Base-by-base conservation (phyloP, 2,113 vertebrate genomes). In the Microcebus tavaratra region DNA sequence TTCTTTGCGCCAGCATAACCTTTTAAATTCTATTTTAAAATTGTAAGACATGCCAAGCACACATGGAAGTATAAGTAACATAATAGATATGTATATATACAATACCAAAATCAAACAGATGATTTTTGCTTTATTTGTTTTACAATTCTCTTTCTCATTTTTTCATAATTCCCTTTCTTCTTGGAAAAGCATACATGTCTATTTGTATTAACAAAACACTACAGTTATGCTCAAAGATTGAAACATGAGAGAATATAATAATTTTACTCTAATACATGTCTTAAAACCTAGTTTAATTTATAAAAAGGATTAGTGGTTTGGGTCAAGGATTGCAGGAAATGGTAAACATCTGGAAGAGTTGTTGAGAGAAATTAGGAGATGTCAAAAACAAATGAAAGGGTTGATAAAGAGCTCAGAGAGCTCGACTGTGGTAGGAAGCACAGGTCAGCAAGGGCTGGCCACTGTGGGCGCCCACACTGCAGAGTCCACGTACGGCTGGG, bases 21-120 rank as follows among this genome's bases (percentile, higher is more conserved):
- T 85, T 76, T 36, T 61, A 87, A 87, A 36, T 93, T 76, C 53
- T n/a, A 87, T 42, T 76, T 87, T 61, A 61, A 89, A 81, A 76
- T 29, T 80, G 45, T 81, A 87, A 72, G 50, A 39, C 59, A 87
- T 53, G 65, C 3, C 57, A 82, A 93, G 65, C 31, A 75, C 11
- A 36, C 11, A 63, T 57, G 80, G 75, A 75, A 87, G 11, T 67
- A 90, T 0, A 48, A 53, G 18, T 20, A 84, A 65, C 25, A 75
- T 20, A 42, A 59, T 6, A 89, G 20, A 65, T 65, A 25, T 5
- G 8, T 48, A 31, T 13, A 70, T 14, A n/a, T 72, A 39, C 0
- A 2, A 68, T 29, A 10, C 23, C 29, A 93, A 73, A n/a, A 50
- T 25, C 23, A 15, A 76, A 92, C n/a, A 82, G 15, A 73, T 61